Base-by-base conservation (phyloP, 2,888 invertebrate species). In the Lithodes maja region DNA sequence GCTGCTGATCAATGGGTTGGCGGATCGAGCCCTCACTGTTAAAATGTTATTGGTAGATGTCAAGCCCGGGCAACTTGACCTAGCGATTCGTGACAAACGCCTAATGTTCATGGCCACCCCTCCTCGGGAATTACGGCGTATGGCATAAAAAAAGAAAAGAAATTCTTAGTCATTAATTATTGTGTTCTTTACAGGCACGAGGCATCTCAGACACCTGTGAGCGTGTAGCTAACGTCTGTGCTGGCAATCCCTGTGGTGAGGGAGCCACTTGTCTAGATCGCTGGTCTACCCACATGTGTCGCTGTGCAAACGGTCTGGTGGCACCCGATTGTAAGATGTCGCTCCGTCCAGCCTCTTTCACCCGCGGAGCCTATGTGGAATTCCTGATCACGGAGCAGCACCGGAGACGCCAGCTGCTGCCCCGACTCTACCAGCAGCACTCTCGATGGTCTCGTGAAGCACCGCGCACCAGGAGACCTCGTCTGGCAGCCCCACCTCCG, bases 351-450 rank as follows among this genome's bases (percentile, higher is more conserved):
- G 95, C 98, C 84, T 97, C 96, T 5, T 95, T 99, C 17, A 95
- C 95, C 87, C 96, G 96, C 92, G 97, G 96, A 91, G 97, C 97
- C 12, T 97, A 96, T 93, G 94, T 98, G 0, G 96, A 97, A 92
- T 98, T 97, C 92, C 94, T 94, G 92, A 81, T 90, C 92, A 96
- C 97, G 0, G 97, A 98, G 93, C 97, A 96, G 92, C 97, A 97
- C 93, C 95, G 96, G 91, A 95, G 98, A 93, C 97, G 98, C 96
- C 97, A 98, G 93, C 94, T 98, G 3, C 94, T 98, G 79, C 97
- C 97, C 92, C 95, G 95, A 85, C 95, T 98, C 54, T 97, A 97
- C 93, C 95, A 95, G 55, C 96, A 96, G 2, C 96, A 95, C 86
- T 96, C 96, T 0, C 94, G 95, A 2, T 97, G 97, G 97, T 94